phyloP scores from a whole-genome alignment of 2,113 vertebrate genomes.

The Brachyhypopomus gauderio region DNA sequence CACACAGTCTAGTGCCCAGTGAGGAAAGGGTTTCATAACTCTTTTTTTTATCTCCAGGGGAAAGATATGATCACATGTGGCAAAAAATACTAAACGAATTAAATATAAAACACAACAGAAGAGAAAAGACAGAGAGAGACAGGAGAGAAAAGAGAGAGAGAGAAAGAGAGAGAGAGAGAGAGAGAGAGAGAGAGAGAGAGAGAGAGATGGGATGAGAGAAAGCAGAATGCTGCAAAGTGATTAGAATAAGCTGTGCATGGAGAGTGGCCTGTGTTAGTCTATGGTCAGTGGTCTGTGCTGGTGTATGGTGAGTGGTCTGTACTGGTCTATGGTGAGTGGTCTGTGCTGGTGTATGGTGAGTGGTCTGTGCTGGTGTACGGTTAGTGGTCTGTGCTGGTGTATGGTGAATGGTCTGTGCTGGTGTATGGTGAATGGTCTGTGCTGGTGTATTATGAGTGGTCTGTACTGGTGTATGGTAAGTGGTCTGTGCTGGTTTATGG shows the following conservation, averaged over 20 bases:
- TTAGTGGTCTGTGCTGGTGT: too few relatives aligned
- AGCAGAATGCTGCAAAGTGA: slow-evolving; percentile 29
- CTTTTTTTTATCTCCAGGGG: slow-evolving; percentile 33
- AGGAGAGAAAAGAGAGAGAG: slow-evolving; percentile 1
- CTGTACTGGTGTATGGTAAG: too few relatives aligned
- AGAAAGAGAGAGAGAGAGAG: background rate
- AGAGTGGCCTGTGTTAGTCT: too few relatives aligned
- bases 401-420: background rate
- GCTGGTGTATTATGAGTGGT: background rate
- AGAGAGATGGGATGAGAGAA: slow-evolving; percentile 15
- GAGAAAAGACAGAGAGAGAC: background rate
- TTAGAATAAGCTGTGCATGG: slow-evolving; percentile 53
- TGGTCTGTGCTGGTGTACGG: too few relatives aligned
- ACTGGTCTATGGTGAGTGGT: too few relatives aligned
- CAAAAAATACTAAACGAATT: slow-evolving; percentile 18
- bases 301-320: too few relatives aligned
- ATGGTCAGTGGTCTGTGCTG: too few relatives aligned
- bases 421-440: slow-evolving; percentile 21
- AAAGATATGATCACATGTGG: slow-evolving; percentile 41
- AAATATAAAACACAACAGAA: background rate
- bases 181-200: slow-evolving; percentile 2
- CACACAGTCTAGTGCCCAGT: slow-evolving; percentile 23
- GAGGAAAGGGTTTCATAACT: slow-evolving; percentile 47
- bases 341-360: too few relatives aligned
- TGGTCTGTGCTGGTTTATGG: too few relatives aligned